Evolutionary conservation across 1,140 invertebrate species (phyloP), one percentile per base, ranked within the genome.

Genomic region (Heliconius hewitsoni): DNA sequence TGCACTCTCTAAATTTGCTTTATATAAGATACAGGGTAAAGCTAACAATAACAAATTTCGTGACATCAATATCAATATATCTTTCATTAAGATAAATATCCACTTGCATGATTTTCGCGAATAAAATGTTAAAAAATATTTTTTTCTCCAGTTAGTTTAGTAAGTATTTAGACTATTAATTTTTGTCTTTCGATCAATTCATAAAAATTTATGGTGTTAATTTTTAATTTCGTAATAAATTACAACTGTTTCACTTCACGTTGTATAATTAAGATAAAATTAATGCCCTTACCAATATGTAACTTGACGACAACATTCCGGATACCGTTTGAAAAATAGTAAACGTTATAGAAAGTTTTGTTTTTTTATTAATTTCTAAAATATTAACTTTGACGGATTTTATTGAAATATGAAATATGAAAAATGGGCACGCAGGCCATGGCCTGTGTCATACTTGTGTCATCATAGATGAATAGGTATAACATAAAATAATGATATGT

Each of bases 251-350:
- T 75, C 66, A 71, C 81, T 75, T 78, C 81, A 80, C 78, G 79
- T 82, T 50, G 81, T 74, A 74, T 80, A 85, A 87, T 83, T 85
- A 82, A 81, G 80, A 81, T 82, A 76, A 83, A 83, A 83, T 73
- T 80, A 83, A 89, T 76, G 60, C 74, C 66, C 74, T 72, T 57
- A 23, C 71, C 73, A 70, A 50, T 50, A 70, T 30, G 60, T 37
- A 70, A 60, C 57, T 60, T 70, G 57, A 66, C 18, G 13, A 70
- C 27, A 34, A 50, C 39, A 70, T 76, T 42, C 57, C 60, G 9
- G 23, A 13, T 34, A 70, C 74, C 42, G 27, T 39, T 74, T 66
- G 66, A 76, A 60, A 11, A 70, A 46, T 66, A 66, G 4, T 66
- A 66, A 66, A 76, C 11, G 8, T 3, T 30, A 16, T 66, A 66